A percentile compares a stretch with the other conserved stretches of the same genome.
Conservation (phyloP, 2,797 vertebrate species). For the Etheostoma perlongum region DNA sequence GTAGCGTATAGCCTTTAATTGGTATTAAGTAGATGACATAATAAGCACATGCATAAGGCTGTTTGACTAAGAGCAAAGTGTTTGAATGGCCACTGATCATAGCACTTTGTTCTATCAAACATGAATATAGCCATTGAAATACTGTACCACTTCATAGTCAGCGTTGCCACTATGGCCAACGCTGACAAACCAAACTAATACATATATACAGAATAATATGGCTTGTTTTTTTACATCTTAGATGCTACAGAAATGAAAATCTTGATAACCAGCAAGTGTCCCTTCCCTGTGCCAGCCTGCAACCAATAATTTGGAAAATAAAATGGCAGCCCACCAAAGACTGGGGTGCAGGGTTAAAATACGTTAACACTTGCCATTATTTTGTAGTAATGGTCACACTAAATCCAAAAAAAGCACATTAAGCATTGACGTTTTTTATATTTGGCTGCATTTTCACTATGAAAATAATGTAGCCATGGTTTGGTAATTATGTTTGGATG, state of each 20-base stretch:
- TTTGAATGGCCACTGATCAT: constrained; percentile 58
- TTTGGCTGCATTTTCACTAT: background rate
- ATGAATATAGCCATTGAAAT: constrained; percentile 53
- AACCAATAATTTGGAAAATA: constrained; percentile 40
- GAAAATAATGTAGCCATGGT: background rate
- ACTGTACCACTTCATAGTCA: constrained; percentile 5
- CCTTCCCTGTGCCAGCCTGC: constrained; percentile 7
- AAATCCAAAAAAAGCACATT: constrained; percentile 13
- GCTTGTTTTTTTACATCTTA: constrained; percentile 7
- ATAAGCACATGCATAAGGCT: constrained; percentile 50
- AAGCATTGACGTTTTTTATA: background rate
- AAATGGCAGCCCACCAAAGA: constrained; percentile 55
- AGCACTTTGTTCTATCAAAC: constrained; percentile 62
- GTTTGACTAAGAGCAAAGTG: constrained; percentile 56
- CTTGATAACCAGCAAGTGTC: background rate
- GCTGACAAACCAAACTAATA: constrained; percentile 18
- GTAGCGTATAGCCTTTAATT: constrained; percentile 60
- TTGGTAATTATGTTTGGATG: background rate
- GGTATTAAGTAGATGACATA: constrained; percentile 66
- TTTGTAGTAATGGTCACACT: background rate
- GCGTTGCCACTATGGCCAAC: constrained; percentile 34
- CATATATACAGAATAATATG: constrained; percentile 6
- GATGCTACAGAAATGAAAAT: constrained; percentile 24
- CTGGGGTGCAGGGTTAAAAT: constrained; percentile 19
- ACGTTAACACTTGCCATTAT: constrained; percentile 9